phyloP scores from a whole-genome alignment of 2,797 vertebrate species.

The Vultur gryphus region DNA sequence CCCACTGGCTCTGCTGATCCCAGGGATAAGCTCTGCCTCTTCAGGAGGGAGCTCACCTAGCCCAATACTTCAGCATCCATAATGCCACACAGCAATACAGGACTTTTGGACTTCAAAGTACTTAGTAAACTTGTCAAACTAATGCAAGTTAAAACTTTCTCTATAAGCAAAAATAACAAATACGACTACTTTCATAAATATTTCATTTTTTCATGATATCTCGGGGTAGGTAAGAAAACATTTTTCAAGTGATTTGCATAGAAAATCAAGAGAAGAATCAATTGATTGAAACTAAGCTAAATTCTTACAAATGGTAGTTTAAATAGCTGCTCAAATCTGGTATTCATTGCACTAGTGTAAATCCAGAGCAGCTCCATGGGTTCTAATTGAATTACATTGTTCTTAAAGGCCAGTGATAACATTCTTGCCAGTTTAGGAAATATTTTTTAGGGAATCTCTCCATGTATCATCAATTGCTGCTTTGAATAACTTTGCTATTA shows the following conservation, averaged over 20 bases:
- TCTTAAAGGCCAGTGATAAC: neutral
- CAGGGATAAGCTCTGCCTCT: neutral
- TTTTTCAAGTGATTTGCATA: neutral
- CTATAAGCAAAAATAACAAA: neutral
- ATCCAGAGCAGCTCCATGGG: neutral
- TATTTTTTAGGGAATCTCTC: neutral
- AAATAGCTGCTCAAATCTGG: neutral
- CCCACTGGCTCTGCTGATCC: neutral
- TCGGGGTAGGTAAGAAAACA: neutral
- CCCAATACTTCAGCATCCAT: fast-evolving
- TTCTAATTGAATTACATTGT: fast-evolving
- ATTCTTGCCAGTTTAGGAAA: neutral
- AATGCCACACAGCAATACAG: fast-evolving
- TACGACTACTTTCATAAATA: fast-evolving
- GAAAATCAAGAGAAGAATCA: neutral
- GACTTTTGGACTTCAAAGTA: neutral
- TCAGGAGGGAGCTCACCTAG: neutral
- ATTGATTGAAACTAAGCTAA: neutral
- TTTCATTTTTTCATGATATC: neutral
- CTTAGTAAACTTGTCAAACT: neutral
- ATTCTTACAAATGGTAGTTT: neutral
- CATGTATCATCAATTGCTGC: fast-evolving
- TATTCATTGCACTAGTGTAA: neutral
- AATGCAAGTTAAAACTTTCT: neutral
- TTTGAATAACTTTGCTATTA: fast-evolving